Base-by-base conservation (phyloP, 1,140 invertebrate genomes). In the Drosophila rufa region DNA sequence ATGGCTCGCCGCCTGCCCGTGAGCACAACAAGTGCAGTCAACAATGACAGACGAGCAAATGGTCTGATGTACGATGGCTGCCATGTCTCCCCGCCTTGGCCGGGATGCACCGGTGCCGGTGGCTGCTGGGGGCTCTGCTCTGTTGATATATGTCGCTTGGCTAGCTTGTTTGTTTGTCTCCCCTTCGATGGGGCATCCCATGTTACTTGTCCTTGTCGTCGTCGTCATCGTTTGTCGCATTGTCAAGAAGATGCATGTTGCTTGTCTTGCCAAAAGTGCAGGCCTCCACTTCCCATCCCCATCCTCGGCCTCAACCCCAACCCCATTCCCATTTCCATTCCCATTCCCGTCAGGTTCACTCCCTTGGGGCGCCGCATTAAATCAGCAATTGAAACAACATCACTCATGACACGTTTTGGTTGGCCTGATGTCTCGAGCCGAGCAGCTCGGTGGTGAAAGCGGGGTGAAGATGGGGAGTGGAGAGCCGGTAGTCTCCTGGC, bases 361-460 rank as follows among this genome's bases (percentile, higher is more conserved):
- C 73, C 69, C 80, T 70, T 75, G 67, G 65, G 82, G 74, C 79
- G 60, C 75, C 75, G 85, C 85, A 90, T 90, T 90, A 90, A 90
- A 90, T 90, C 85, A 90, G 86, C 85, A 90, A 90, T 90, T 90
- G 85, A 90, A 90, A 90, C 85, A 90, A 90, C 85, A 90, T 90
- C 85, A 90, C 85, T 90, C 85, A 90, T 86, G 85, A 90, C 85
- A 90, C 85, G 85, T 91, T 91, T 85, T 74, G 85, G 64, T 71
- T 65, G 71, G 79, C 36, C 70, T 68, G 71, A 60, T 59, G 60
- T 80, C 61, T 60, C 55, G 60, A 79, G 76, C 46, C 55, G 67
- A 73, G 36, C 42, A n/a, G 45, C 33, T 22, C 12, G 42, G 25
- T 11, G 22, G n/a, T 27, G 48, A 30, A 15, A 19, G 15, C 22